Base-by-base conservation (phyloP, 2,113 vertebrate genomes). In the Cheilinus undulatus region DNA sequence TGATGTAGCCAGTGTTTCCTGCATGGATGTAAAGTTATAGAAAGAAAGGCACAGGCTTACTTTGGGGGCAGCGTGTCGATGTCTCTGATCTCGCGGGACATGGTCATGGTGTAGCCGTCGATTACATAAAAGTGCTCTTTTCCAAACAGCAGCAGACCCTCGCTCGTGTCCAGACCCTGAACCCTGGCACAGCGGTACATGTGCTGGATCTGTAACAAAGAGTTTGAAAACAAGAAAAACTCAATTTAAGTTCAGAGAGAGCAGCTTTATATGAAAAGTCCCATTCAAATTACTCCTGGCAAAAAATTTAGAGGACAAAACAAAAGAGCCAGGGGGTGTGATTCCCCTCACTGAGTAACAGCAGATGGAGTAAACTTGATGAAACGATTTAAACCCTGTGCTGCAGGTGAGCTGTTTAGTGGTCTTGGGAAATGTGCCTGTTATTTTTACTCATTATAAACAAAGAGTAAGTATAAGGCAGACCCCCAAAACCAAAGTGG, bases 101-200 rank as follows among this genome's bases (percentile, higher is more conserved):
- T 94, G 0, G 98, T 99, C 97, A 99, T 97, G 72, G 98, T 99
- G 92, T 97, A 99, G 28, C 98, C 98, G 1, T 99, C 98, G n/a
- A 99, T 99, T 64, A 99, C 98, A 2, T 99, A 99, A 90, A 99
- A 99, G 83, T 99, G 98, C 32, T 99, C 98, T 80, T 99, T 99
- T 3, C 98, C 97, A 60, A 99, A 99, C 6, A 99, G 96, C 6
- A 99, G 96, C 28, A 99, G 94, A 7, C 98, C 98, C 77, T 99
- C 97, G 0, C 97, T 97, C 69, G 98, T 99, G 89, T 99, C 98
- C 4, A 99, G 93, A 48, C 97, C 98, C 87, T 99, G 98, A 4
- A 99, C 97, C 8, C 98, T 86, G 69, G 98, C 98, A 68, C 96
- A 98, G 54, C 97, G 96, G 89, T 99, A 98, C 97, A 99, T 99